These are phyloP conservation scores for Oophaga pumilio DNA, from an alignment of 2,113 vertebrate species.

Conservation along the genomic window DNA sequence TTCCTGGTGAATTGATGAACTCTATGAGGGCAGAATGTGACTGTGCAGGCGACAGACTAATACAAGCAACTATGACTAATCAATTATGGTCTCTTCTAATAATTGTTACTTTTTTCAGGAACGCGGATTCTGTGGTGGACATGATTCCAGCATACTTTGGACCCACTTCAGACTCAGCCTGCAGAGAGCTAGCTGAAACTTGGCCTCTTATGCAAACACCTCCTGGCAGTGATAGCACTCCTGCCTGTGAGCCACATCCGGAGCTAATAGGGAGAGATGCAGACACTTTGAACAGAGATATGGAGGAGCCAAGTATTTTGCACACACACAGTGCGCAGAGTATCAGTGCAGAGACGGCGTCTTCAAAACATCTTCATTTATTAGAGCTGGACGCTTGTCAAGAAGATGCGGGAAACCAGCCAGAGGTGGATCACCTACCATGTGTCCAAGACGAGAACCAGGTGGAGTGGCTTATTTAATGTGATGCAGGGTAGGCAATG, in stretches of 20 bases:
- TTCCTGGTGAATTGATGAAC: neutral
- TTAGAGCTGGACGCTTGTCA: slow-evolving; percentile 10
- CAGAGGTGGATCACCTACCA: neutral
- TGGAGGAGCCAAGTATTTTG: slow-evolving; percentile 59
- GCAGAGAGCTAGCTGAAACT: slow-evolving; percentile 72
- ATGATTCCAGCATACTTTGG: slow-evolving; percentile 71
- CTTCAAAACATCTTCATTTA: slow-evolving; percentile 21
- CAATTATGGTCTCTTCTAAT: slow-evolving; percentile 5
- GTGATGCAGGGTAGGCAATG: neutral
- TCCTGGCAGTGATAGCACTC: slow-evolving; percentile 65
- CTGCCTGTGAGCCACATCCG: slow-evolving; percentile 68
- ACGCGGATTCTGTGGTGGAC: slow-evolving; percentile 70
- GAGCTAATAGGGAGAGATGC: slow-evolving; percentile 66
- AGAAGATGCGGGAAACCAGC: slow-evolving; percentile 11
- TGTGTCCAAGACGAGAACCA: slow-evolving; percentile 26
- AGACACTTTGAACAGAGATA: slow-evolving; percentile 62
- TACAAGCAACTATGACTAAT: neutral
- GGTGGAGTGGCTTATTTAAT: slow-evolving; percentile 15
- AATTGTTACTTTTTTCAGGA: slow-evolving; percentile 64
- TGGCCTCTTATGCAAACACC: slow-evolving; percentile 77
- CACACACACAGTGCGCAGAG: slow-evolving; percentile 62
- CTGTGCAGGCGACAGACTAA: neutral
- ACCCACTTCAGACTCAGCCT: slow-evolving; percentile 67
- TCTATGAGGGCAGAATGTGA: neutral
- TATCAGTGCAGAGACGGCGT: slow-evolving; percentile 53